phyloP scores from a whole-genome alignment of 35 echinoderm and acorn worm genomes.

The Diadema setosum region DNA sequence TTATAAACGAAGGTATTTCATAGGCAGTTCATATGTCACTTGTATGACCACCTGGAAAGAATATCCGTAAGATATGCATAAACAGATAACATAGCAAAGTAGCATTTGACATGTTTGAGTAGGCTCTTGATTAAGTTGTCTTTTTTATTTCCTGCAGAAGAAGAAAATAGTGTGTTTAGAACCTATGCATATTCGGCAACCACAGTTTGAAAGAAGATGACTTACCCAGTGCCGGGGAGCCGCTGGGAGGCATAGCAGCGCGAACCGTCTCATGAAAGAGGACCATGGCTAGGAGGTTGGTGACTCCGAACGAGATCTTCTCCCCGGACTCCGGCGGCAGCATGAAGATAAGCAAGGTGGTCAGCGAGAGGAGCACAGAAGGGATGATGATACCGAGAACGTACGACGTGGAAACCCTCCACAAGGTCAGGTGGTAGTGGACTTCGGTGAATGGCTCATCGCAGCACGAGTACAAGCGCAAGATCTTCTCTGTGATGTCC shows the following conservation, averaged over 20 bases:
- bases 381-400: conserved; percentile 49
- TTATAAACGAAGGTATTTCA: no score
- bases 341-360: conserved; percentile 49
- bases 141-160: no score
- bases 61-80: no score
- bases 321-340: neutral
- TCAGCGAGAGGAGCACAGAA: conserved; percentile 50
- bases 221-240: conserved; percentile 56
- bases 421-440: neutral
- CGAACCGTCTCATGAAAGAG: conserved; percentile 66
- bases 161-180: neutral
- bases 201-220: neutral
- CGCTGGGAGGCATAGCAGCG: conserved; percentile 40
- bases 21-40: no score
- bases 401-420: conserved; percentile 19
- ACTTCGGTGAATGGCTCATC: neutral
- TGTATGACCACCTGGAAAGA: no score
- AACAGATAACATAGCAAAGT: neutral
- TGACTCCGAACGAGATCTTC: neutral
- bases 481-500: neutral
- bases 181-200: neutral
- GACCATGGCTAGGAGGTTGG: conserved; percentile 46
- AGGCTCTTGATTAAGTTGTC: no score
- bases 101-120: neutral
- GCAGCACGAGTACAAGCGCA: neutral